Base-by-base conservation (phyloP, 2,113 vertebrate species). In the Corythoichthys intestinalis region DNA sequence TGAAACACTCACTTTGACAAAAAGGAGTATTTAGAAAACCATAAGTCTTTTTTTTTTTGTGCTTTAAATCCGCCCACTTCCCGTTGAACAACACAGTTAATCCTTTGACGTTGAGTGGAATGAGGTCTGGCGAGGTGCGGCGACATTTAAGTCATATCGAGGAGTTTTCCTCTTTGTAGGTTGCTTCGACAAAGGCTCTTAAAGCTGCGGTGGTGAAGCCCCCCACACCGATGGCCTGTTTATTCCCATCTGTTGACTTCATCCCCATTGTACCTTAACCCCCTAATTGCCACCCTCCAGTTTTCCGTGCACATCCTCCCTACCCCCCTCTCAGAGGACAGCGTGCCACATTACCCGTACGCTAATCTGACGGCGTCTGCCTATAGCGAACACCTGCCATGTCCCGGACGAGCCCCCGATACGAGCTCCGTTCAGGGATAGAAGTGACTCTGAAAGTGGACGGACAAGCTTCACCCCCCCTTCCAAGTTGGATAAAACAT, bases 161-260 rank as follows among this genome's bases (percentile, higher is more conserved):
- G 56, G 56, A 14, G 56, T 37, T 58, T 58, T 58, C 34, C 34
- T 6, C 13, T 58, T 58, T 58, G 41, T 34, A 44, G 77, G 69
- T 74, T 68, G 71, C 66, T 66, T 73, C 68, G 73, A 83, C 77
- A 79, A 83, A 82, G 75, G 64, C 69, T 70, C 85, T 75, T 72
- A 46, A 59, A 67, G 79, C 79, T 87, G 77, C 78, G 76, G 80
- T 70, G 76, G 74, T 46, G 46, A 64, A 37, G 56, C 5, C 56
- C 56, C 54, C 75, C 58, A 73, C 47, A 80, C 77, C 74, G 76
- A 74, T 82, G 79, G 86, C 79, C 84, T 47, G 86, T 84, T 88
- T 88, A 80, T 82, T 85, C 87, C 89, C 87, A 91, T 91, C 89
- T 91, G 89, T 91, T 91, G 88, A 89, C 88, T 89, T 88, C 67